Percentiles rank a stretch among this genome's conserved stretches.
These are phyloP conservation scores for Eumerus sabulonum DNA, from an alignment of 2,888 invertebrate genomes.

Conservation along the genomic window DNA sequence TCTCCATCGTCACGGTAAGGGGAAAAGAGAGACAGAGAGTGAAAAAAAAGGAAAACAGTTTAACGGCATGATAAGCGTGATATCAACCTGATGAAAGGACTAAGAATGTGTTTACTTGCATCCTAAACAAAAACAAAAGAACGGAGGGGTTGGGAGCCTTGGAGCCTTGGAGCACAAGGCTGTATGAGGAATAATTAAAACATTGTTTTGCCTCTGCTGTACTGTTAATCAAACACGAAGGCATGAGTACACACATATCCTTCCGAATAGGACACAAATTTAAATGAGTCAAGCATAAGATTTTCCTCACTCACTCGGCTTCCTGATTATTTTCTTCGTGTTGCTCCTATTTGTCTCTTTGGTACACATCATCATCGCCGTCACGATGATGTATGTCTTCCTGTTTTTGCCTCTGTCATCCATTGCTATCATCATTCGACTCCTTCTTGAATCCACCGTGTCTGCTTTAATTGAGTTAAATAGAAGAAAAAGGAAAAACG, in stretches of 20 bases:
- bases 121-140: slow-evolving; percentile 27
- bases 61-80: too few relatives aligned
- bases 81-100: slow-evolving; percentile 32
- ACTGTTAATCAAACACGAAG: slow-evolving; percentile 51
- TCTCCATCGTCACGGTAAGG: too few relatives aligned
- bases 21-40: too few relatives aligned
- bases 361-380: too few relatives aligned
- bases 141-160: slow-evolving; percentile 4
- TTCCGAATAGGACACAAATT: slow-evolving; percentile 26
- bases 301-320: too few relatives aligned
- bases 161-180: neutral
- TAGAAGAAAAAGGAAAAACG: too few relatives aligned
- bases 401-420: too few relatives aligned
- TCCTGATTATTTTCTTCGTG: too few relatives aligned
- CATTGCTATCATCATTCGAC: neutral
- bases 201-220: slow-evolving; percentile 54
- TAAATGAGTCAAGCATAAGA: slow-evolving; percentile 27
- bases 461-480: neutral
- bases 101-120: slow-evolving; percentile 44
- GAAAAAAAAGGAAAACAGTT: too few relatives aligned
- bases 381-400: too few relatives aligned
- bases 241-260: slow-evolving; percentile 27
- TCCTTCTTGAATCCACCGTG: neutral
- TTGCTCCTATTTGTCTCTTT: too few relatives aligned
- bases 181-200: slow-evolving; percentile 57